These are phyloP conservation scores for Antidorcas marsupialis DNA, from an alignment of 2,113 vertebrate species.

Conservation along the genomic window DNA sequence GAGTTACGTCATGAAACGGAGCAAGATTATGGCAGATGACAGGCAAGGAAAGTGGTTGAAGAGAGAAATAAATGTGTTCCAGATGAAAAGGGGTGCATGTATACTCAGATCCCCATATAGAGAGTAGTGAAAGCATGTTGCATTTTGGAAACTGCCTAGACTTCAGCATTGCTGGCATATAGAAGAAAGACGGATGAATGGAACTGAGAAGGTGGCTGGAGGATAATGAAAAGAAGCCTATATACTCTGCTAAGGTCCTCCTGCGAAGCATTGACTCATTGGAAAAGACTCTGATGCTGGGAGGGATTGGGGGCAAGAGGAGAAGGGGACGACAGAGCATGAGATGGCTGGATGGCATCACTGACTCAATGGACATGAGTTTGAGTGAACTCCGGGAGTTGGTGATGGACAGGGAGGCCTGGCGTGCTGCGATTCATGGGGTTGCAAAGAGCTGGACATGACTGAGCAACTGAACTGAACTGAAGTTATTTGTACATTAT, in stretches of 20 bases:
- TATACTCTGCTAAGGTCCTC: not conserved
- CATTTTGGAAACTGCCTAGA: not conserved
- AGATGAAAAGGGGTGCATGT: not conserved
- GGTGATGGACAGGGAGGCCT: too few species aligned
- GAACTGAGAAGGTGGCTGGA: not conserved
- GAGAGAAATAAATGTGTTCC: not conserved
- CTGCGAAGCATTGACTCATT: too few species aligned
- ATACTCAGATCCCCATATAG: not conserved
- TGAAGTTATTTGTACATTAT: not conserved
- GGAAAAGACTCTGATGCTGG: too few species aligned
- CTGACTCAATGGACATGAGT: accelerated
- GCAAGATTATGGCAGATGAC: not conserved
- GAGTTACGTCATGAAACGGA: not conserved
- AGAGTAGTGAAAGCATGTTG: not conserved
- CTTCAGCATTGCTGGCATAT: not conserved
- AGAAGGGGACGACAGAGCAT: too few species aligned
- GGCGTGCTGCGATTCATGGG: too few species aligned
- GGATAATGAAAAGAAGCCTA: not conserved
- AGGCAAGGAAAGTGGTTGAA: not conserved
- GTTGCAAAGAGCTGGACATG: too few species aligned
- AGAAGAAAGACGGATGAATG: not conserved
- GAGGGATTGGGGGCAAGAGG: too few species aligned
- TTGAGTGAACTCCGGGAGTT: too few species aligned
- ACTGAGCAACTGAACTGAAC: too few species aligned
- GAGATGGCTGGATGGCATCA: too few species aligned